Percentiles rank a stretch among this genome's conserved stretches.
Conservation (phyloP, 2,888 invertebrate species). For the Synergus umbraculus region DNA sequence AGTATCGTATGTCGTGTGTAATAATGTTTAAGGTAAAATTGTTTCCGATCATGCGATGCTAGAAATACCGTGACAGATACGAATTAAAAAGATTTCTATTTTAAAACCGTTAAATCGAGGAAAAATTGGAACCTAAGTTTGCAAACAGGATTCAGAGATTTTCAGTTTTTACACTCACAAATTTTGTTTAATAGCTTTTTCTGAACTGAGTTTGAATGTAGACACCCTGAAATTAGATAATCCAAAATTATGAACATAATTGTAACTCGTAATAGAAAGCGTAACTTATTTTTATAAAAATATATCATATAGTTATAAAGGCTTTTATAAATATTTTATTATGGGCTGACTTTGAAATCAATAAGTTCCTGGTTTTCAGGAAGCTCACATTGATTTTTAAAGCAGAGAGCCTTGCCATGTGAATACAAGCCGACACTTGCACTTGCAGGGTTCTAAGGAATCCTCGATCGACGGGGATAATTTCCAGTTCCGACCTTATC, state of each 20-base stretch:
- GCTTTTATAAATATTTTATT: neutral
- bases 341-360: neutral
- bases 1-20: constrained; percentile 28
- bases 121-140: neutral
- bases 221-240: neutral
- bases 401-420: neutral
- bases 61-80: constrained; percentile 34
- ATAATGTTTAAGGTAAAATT: constrained; percentile 32
- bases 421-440: constrained; percentile 8
- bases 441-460: constrained; percentile 28
- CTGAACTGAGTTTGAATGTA: too few relatives aligned
- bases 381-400: constrained; percentile 5
- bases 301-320: neutral
- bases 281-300: neutral
- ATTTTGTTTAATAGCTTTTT: too few relatives aligned
- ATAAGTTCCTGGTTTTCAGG: neutral
- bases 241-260: neutral
- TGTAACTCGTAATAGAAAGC: neutral
- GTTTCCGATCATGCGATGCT: constrained; percentile 27
- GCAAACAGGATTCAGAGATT: too few relatives aligned
- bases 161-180: too few relatives aligned
- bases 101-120: constrained; percentile 18
- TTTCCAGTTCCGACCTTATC: constrained; percentile 69
- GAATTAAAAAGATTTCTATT: constrained; percentile 37
- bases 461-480: constrained; percentile 55